Percentiles rank a stretch among this genome's conserved stretches.
These are phyloP conservation scores for Glareola pratincola DNA, from an alignment of 2,113 vertebrate species.

Conservation along the genomic window DNA sequence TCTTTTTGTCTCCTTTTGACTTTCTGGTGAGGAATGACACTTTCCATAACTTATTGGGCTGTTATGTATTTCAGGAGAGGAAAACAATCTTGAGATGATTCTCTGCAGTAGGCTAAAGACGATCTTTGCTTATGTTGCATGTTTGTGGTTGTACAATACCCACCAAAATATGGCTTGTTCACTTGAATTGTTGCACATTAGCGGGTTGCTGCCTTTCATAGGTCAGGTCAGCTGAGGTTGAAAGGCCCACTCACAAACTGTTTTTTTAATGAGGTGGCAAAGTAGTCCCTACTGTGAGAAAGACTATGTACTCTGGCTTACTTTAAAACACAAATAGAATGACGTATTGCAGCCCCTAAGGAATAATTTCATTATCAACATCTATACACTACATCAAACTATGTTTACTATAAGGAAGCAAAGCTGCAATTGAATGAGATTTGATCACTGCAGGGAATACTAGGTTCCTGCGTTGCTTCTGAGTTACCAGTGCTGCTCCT, in stretches of 20 bases:
- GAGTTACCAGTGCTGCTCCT: background rate
- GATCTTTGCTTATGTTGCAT: background rate
- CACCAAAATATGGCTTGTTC: background rate
- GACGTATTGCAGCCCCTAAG: background rate
- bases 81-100: background rate
- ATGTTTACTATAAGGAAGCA: background rate
- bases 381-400: background rate
- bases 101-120: background rate
- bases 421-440: background rate
- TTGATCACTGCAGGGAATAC: background rate
- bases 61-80: background rate
- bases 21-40: background rate
- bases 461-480: background rate
- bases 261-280: background rate
- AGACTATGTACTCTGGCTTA: background rate
- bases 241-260: background rate
- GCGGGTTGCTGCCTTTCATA: background rate
- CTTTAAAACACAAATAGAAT: background rate
- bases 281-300: background rate
- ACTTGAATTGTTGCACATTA: background rate
- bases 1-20: background rate
- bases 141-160: background rate
- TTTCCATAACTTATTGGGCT: background rate
- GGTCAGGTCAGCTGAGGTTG: background rate
- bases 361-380: background rate